These are phyloP conservation scores for Stercorarius parasiticus DNA, from an alignment of 2,113 vertebrate species.

Conservation along the genomic window DNA sequence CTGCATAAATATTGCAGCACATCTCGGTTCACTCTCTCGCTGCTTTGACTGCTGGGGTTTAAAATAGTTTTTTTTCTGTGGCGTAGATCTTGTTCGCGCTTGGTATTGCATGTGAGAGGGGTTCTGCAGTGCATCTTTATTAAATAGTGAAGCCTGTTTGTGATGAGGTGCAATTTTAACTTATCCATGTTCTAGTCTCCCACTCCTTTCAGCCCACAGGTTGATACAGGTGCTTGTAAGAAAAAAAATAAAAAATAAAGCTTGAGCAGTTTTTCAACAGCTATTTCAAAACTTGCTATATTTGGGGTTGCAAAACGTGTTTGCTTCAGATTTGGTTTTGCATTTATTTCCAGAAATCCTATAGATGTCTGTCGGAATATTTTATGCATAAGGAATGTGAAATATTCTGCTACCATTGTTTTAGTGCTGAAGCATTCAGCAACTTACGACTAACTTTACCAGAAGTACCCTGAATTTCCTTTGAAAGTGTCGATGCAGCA, in stretches of 20 bases:
- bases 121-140: not conserved
- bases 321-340: not conserved
- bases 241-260: not conserved
- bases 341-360: not conserved
- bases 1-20: conserved; percentile 48
- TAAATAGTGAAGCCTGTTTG: conserved; percentile 9
- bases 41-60: conserved; percentile 20
- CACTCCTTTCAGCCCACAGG: conserved; percentile 46
- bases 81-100: not conserved
- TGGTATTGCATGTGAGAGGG: not conserved
- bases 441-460: not conserved
- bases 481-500: not conserved
- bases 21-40: not conserved
- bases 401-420: not conserved
- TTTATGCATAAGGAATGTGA: not conserved
- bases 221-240: conserved; percentile 2
- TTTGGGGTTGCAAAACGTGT: conserved; percentile 17
- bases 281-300: conserved; percentile 51
- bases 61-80: not conserved
- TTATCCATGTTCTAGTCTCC: conserved; percentile 4
- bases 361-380: not conserved
- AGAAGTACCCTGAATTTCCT: not conserved
- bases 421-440: not conserved
- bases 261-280: conserved; percentile 6
- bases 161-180: conserved; percentile 15